Conservation (phyloP, 1,140 invertebrate species). For the Drepana arcuata region DNA sequence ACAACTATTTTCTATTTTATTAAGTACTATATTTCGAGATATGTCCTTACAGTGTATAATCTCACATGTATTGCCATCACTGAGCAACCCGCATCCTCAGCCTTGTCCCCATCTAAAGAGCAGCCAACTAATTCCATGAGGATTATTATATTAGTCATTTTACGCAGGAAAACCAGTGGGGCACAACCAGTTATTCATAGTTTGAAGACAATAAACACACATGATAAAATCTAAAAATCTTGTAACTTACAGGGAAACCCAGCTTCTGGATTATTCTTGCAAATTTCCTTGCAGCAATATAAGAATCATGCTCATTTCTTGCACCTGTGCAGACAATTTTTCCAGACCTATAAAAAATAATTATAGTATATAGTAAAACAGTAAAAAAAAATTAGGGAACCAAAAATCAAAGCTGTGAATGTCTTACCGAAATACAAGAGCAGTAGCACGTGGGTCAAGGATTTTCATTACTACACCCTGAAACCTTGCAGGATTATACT, state of each 20-base stretch:
- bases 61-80: too few species aligned
- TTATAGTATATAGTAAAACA: slow-evolving; percentile 1
- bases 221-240: not conserved
- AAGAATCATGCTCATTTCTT: slow-evolving; percentile 94
- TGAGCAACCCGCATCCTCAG: too few species aligned
- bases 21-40: too few species aligned
- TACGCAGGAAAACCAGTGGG: not conserved
- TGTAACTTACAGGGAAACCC: slow-evolving; percentile 87
- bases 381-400: too few species aligned
- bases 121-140: too few species aligned
- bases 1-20: too few species aligned
- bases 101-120: too few species aligned
- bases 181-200: too few species aligned
- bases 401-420: too few species aligned
- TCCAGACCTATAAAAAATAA: slow-evolving; percentile 82
- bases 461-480: slow-evolving; percentile 99
- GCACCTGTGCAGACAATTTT: slow-evolving; percentile 99
- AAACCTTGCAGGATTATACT: slow-evolving; percentile 98
- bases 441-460: slow-evolving; percentile 95
- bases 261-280: slow-evolving; percentile 98
- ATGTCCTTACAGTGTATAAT: too few species aligned
- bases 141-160: too few species aligned
- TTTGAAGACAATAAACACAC: slow-evolving; percentile 4
- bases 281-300: slow-evolving; percentile 96
- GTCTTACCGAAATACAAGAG: slow-evolving; percentile 88